A percentile compares a stretch with the other conserved stretches of the same genome.
Evolutionary conservation across 2,797 vertebrate species (phyloP).

Genomic region (Knipowitschia caucasica): DNA sequence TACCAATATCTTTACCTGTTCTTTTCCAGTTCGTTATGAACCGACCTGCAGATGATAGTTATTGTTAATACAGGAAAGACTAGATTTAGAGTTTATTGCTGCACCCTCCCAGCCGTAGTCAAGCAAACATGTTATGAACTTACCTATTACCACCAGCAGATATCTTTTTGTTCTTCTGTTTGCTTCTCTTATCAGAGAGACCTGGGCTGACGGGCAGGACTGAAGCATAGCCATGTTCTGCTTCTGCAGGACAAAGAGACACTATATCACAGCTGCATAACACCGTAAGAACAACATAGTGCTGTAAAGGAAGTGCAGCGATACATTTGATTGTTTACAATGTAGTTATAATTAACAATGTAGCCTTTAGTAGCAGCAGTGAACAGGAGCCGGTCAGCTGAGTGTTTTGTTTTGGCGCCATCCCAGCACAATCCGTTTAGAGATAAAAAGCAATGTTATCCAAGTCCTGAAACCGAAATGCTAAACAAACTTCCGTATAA

Average conservation of each 20-base stretch:
- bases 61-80: background rate
- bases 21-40: constrained; percentile 95
- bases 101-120: constrained; percentile 41
- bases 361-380: background rate
- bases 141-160: constrained; percentile 79
- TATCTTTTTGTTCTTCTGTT: constrained; percentile 75
- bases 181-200: constrained; percentile 69
- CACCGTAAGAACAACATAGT: background rate
- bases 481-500: background rate
- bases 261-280: background rate
- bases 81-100: constrained; percentile 5
- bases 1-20: constrained; percentile 80
- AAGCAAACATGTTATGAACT: constrained; percentile 31
- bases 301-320: background rate
- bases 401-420: constrained; percentile 69
- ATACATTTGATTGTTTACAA: too few species aligned
- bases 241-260: constrained; percentile 66
- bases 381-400: constrained; percentile 46
- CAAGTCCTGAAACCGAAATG: background rate
- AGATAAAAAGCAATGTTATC: constrained; percentile 1
- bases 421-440: constrained; percentile 15
- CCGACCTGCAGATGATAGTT: constrained; percentile 74
- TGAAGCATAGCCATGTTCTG: constrained; percentile 93
- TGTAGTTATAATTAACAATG: too few species aligned
- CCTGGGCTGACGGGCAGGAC: constrained; percentile 72